Conservation (phyloP, 2,888 invertebrate species). For the Leptinotarsa haldemani region DNA sequence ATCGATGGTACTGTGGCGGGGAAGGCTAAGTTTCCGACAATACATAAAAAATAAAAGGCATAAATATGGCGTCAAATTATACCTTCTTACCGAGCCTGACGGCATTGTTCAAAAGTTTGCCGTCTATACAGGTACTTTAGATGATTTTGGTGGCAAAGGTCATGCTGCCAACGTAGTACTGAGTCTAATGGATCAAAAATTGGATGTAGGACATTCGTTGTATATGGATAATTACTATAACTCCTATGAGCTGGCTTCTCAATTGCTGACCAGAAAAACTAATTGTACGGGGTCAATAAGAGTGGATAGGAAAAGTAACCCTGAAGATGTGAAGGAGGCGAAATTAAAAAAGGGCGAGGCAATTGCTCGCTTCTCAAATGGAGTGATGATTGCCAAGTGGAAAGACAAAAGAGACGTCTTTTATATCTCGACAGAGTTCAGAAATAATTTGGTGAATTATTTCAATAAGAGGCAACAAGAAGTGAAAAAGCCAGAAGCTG, state of each 20-base stretch:
- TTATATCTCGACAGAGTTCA: neutral
- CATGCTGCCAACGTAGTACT: conserved; percentile 46
- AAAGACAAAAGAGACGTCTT: neutral
- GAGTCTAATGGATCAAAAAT: conserved; percentile 40
- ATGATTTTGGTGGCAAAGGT: conserved; percentile 51
- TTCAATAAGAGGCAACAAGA: conserved; percentile 8
- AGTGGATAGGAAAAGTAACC: neutral
- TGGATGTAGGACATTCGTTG: conserved; percentile 44
- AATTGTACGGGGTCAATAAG: neutral
- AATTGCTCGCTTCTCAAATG: neutral
- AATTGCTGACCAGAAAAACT: conserved; percentile 12
- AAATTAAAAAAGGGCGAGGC: neutral
- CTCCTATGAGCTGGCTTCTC: conserved; percentile 41
- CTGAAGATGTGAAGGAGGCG: neutral
- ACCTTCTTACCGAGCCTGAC: conserved; percentile 47
- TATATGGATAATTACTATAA: conserved; percentile 44
- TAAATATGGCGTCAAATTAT: conserved; percentile 44
- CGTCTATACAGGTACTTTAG: conserved; percentile 53
- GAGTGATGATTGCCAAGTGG: conserved; percentile 5
- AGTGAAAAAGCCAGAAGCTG: neutral
- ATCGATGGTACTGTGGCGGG: conserved; percentile 24
- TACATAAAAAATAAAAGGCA: conserved; percentile 28
- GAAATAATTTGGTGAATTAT: conserved; percentile 7
- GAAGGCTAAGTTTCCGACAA: conserved; percentile 27
- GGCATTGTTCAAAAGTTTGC: conserved; percentile 50